A percentile compares a stretch with the other conserved stretches of the same genome.
phyloP scores from a whole-genome alignment of 2,113 vertebrate genomes.

The Montifringilla adamsi region DNA sequence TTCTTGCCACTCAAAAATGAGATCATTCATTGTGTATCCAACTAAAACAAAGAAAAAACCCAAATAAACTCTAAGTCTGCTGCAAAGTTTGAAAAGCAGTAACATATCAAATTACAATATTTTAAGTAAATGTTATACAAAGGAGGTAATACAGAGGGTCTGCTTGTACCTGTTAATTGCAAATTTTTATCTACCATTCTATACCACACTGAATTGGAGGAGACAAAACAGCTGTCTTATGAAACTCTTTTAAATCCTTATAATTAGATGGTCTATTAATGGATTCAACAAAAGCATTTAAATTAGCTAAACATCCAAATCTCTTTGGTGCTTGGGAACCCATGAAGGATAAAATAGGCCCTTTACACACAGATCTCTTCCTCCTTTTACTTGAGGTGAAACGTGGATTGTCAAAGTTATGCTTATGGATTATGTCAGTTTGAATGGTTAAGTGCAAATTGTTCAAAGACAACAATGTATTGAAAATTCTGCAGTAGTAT shows the following conservation, averaged over 20 bases:
- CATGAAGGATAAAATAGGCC: neutral
- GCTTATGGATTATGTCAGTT: neutral
- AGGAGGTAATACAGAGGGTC: neutral
- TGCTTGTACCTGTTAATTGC: neutral
- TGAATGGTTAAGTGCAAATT: neutral
- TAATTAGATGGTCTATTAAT: neutral
- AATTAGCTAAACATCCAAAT: neutral
- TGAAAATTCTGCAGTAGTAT: neutral
- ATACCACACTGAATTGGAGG: neutral
- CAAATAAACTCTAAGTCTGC: neutral
- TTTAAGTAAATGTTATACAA: neutral
- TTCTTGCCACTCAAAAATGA: slow-evolving; percentile 99
- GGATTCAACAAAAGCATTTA: neutral
- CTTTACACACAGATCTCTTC: neutral
- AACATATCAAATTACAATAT: neutral
- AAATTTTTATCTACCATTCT: neutral
- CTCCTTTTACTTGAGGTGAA: neutral
- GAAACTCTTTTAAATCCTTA: neutral
- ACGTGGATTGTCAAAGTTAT: neutral
- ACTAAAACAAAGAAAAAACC: slow-evolving; percentile 67
- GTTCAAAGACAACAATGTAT: neutral
- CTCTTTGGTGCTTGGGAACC: neutral
- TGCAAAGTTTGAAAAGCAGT: neutral
- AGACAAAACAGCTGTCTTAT: neutral
- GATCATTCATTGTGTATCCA: slow-evolving; percentile 98